Conservation (phyloP, 2,113 vertebrate genomes). For the Ranitomeya variabilis region DNA sequence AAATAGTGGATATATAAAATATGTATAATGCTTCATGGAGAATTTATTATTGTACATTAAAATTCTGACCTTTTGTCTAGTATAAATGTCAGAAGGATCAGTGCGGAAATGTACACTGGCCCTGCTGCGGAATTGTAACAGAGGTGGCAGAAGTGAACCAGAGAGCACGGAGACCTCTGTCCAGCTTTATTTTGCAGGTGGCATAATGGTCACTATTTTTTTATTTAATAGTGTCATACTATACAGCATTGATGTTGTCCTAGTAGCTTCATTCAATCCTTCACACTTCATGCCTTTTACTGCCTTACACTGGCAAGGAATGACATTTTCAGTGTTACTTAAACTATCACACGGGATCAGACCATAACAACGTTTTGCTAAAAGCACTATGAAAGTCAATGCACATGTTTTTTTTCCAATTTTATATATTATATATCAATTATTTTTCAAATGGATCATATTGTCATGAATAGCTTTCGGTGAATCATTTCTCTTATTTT, state of each 20-base stretch:
- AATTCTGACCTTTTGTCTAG: slow-evolving; percentile 58
- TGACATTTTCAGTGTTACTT: slow-evolving; percentile 30
- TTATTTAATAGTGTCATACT: slow-evolving; percentile 22
- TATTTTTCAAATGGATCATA: slow-evolving; percentile 21
- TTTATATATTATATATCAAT: not conserved
- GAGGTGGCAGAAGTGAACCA: not conserved
- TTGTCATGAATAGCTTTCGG: slow-evolving; percentile 9
- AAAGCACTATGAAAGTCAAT: slow-evolving; percentile 29
- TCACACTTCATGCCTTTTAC: slow-evolving; percentile 26
- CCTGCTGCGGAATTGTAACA: slow-evolving; percentile 35
- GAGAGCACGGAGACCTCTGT: slow-evolving; percentile 16
- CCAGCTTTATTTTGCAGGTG: slow-evolving; percentile 26
- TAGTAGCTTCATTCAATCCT: slow-evolving; percentile 50
- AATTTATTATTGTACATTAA: slow-evolving; percentile 58
- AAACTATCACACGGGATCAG: slow-evolving; percentile 41
- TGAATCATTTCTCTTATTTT: slow-evolving; percentile 13
- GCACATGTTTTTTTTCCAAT: not conserved
- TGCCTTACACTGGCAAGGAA: slow-evolving; percentile 22
- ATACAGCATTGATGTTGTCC: not conserved
- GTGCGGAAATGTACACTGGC: slow-evolving; percentile 32
- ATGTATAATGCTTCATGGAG: slow-evolving; percentile 53
- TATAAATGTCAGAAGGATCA: slow-evolving; percentile 54
- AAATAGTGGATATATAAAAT: slow-evolving; percentile 56
- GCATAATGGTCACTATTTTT: slow-evolving; percentile 17
- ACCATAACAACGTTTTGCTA: slow-evolving; percentile 1